These are phyloP conservation scores for Garrulus glandarius DNA, from an alignment of 2,797 vertebrate genomes.

Conservation along the genomic window DNA sequence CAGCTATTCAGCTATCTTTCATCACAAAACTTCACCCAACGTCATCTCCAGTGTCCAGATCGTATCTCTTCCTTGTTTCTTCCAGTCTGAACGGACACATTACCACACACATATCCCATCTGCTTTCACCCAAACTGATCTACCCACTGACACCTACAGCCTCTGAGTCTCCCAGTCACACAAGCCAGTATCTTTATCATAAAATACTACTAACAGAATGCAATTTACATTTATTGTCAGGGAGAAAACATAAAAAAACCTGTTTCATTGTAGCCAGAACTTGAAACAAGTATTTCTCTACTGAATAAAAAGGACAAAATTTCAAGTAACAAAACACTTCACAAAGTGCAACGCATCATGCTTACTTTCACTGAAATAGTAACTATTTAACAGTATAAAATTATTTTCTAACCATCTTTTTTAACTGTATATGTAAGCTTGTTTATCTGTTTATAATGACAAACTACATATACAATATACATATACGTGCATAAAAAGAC, in stretches of 20 bases:
- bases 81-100: neutral
- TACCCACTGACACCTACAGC: fast-evolving
- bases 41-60: neutral
- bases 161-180: neutral
- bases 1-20: neutral
- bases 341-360: neutral
- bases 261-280: neutral
- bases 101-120: neutral
- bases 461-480: neutral
- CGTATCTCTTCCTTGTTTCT: fast-evolving
- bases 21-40: neutral
- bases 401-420: neutral
- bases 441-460: neutral
- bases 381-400: neutral
- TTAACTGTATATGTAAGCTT: neutral
- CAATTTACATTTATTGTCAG: neutral
- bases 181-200: neutral
- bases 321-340: neutral
- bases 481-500: neutral
- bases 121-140: neutral
- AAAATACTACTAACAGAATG: neutral
- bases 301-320: neutral
- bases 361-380: neutral
- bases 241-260: neutral
- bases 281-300: neutral